phyloP scores from a whole-genome alignment of 2,113 vertebrate genomes.

The Gadus chalcogrammus region DNA sequence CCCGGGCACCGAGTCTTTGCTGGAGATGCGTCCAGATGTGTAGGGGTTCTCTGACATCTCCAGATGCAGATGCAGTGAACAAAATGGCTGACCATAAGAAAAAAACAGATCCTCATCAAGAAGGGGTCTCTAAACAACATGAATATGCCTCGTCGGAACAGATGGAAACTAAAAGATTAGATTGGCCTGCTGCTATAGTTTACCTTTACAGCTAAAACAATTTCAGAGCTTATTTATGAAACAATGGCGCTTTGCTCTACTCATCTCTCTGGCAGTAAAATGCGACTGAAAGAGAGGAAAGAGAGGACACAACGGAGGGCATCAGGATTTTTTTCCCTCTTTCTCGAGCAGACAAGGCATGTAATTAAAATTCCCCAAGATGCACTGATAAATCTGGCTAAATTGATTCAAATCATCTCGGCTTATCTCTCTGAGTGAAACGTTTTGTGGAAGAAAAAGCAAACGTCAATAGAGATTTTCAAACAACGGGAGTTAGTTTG shows the following conservation, averaged over 20 bases:
- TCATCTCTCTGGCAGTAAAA: constrained; percentile 6
- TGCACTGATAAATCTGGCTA: constrained; percentile 65
- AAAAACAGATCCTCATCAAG: constrained; percentile 13
- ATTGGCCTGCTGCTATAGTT: constrained; percentile 29
- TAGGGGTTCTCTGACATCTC: constrained; percentile 94
- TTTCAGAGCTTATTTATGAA: constrained; percentile 50
- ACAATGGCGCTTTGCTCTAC: constrained; percentile 54
- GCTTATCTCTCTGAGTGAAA: constrained; percentile 55
- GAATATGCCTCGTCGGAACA: constrained; percentile 41
- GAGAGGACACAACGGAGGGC: constrained; percentile 46
- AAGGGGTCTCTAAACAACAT: constrained; percentile 29
- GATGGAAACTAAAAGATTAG: constrained; percentile 41
- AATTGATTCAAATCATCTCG: constrained; percentile 70
- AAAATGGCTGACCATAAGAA: constrained; percentile 83
- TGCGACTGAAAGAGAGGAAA: constrained; percentile 46
- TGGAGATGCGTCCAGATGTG: constrained; percentile 90
- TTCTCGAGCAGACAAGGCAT: constrained; percentile 67
- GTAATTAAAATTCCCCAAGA: constrained; percentile 74
- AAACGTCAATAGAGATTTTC: constrained; percentile 66
- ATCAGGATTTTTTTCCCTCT: constrained; percentile 51
- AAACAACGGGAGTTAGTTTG: constrained; percentile 39
- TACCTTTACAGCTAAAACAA: constrained; percentile 42
- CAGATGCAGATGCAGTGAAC: constrained; percentile 90
- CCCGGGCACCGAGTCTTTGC: constrained; percentile 88
- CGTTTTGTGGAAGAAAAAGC: constrained; percentile 4